Percentiles rank a stretch among this genome's conserved stretches.
phyloP scores from a whole-genome alignment of 2,888 invertebrate genomes.

The Lepidocyrtinus sp. region DNA sequence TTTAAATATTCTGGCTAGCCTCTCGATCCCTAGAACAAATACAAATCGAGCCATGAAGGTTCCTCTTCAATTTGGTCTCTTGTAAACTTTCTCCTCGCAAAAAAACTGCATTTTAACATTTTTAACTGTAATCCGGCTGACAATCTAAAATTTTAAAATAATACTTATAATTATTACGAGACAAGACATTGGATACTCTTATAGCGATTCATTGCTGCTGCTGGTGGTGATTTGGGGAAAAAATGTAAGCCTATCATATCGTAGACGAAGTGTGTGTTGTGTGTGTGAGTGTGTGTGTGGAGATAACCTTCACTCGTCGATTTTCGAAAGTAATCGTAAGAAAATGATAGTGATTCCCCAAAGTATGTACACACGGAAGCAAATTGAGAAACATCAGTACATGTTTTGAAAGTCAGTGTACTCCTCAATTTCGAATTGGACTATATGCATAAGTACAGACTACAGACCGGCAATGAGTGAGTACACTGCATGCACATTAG shows the following conservation, averaged over 20 bases:
- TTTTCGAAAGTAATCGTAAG: slow-evolving; percentile 39
- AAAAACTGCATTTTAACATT: no score
- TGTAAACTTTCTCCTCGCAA: no score
- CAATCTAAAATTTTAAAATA: slow-evolving; percentile 14
- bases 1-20: no score
- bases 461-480: no score
- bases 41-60: no score
- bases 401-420: slow-evolving; percentile 45
- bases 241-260: no score
- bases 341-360: slow-evolving; percentile 15
- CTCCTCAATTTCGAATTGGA: slow-evolving; percentile 9
- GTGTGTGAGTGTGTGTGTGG: slow-evolving; percentile 1
- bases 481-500: neutral
- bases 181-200: no score
- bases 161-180: neutral
- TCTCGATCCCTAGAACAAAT: no score
- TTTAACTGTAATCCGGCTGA: slow-evolving; percentile 8
- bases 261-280: slow-evolving; percentile 5
- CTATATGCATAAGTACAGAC: no score
- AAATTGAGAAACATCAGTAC: neutral
- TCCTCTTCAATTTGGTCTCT: no score
- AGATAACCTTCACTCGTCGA: slow-evolving; percentile 13
- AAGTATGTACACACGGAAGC: slow-evolving; percentile 27
- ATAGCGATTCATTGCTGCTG: neutral
- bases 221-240: slow-evolving; percentile 18